Evolutionary conservation across 2,888 invertebrate genomes (phyloP).

Genomic region (Mayetiola destructor): DNA sequence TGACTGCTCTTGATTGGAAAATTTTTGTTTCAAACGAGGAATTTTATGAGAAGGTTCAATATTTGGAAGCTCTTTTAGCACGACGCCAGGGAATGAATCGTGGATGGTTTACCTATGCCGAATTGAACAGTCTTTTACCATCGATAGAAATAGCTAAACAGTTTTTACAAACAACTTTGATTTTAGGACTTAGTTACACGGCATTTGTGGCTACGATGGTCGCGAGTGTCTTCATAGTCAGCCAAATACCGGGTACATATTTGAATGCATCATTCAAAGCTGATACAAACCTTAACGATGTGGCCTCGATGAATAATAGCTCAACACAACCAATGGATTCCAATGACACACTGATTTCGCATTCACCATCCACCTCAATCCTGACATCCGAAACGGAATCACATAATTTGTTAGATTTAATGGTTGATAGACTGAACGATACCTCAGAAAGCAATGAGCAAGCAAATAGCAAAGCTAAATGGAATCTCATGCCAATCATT

Average conservation of each 20-base stretch:
- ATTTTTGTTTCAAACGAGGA: slow-evolving; percentile 61
- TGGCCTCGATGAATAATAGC: background rate
- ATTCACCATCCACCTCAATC: background rate
- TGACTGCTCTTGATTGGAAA: slow-evolving; percentile 81
- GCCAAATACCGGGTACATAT: slow-evolving; percentile 37
- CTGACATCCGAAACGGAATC: background rate
- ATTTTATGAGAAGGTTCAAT: slow-evolving; percentile 56
- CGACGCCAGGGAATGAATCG: slow-evolving; percentile 52
- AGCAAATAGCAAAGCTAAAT: background rate
- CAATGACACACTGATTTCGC: background rate
- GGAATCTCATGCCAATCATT: background rate
- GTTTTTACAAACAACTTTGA: slow-evolving; percentile 28
- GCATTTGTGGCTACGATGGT: slow-evolving; percentile 34
- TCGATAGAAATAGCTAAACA: slow-evolving; percentile 30
- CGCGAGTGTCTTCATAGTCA: slow-evolving; percentile 37
- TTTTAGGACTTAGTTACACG: slow-evolving; percentile 32
- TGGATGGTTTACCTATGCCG: slow-evolving; percentile 73
- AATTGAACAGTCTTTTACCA: slow-evolving; percentile 43
- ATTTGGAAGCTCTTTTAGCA: slow-evolving; percentile 59
- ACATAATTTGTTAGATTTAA: background rate
- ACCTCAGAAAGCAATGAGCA: background rate
- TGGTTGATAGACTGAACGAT: background rate
- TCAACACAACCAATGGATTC: background rate
- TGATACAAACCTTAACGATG: background rate
- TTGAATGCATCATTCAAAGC: background rate